Base-by-base conservation (phyloP, 2,797 vertebrate species). In the Taeniopygia guttata region DNA sequence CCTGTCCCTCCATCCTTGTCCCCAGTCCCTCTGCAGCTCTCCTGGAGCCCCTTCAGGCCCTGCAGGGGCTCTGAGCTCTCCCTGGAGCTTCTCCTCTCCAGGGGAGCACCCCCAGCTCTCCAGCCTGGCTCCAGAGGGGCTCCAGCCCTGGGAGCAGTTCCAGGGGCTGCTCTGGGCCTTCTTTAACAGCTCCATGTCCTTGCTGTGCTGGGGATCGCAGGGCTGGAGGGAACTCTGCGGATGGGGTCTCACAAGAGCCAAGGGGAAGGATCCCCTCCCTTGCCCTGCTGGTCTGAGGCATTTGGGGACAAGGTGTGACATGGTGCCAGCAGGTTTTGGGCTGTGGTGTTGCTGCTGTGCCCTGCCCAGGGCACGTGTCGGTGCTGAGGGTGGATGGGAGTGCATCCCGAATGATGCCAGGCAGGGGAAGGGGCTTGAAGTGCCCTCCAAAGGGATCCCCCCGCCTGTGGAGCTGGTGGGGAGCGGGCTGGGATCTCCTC, bases 371-470 rank as follows among this genome's bases (percentile, higher is more conserved):
- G 4, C 29, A 1, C 1, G 23, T 83, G 17, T n/a, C 0, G 0
- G 11, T 1, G 23, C 9, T 60, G 73, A 12, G 43, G 42, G 46
- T 34, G 30, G 46, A 77, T 20, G 16, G 36, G 7, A 83, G 60
- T 20, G 10, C 38, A 3, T 20, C 0, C 3, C 3, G 0, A 72
- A 7, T 0, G 11, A 9, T 19, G 43, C 16, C 0, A 2, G 52
- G 49, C 34, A 43, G 36, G 22, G 59, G 7, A 49, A 4, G 6
- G 2, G 10, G 49, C 52, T 45, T 27, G 66, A 84, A 40, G 40
- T 13, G 26, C 10, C 15, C 26, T 88, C 48, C 48, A 64, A 18
- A 40, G 26, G 20, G n/a, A 17, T 5, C 38, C 26, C 38, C 25
- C 68, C 46, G 30, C 64, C 48, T 8, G 1, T 36, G 46, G 76